These are phyloP conservation scores for Agrotis exclamationis DNA, from an alignment of 2,888 invertebrate species.

Conservation along the genomic window DNA sequence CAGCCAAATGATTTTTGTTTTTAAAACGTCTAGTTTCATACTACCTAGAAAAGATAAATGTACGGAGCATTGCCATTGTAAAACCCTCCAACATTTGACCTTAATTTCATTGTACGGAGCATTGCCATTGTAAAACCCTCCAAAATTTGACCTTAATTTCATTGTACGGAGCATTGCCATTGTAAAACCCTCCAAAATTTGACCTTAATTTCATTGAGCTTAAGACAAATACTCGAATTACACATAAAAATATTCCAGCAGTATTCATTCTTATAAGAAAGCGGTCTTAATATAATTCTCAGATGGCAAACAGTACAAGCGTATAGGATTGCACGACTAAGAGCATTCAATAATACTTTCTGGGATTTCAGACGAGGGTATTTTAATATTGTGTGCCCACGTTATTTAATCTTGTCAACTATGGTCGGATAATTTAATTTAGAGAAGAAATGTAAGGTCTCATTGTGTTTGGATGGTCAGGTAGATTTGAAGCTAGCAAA, in stretches of 20 bases:
- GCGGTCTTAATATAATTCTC: constrained; percentile 55
- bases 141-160: too few relatives aligned
- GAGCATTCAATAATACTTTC: constrained; percentile 39
- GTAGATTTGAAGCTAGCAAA: background rate
- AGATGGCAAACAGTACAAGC: constrained; percentile 48
- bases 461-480: background rate
- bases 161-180: too few relatives aligned
- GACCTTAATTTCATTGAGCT: background rate
- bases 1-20: background rate
- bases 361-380: constrained; percentile 30
- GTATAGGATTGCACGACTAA: constrained; percentile 54
- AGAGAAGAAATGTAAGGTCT: background rate
- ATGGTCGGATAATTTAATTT: constrained; percentile 25
- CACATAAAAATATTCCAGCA: constrained; percentile 29
- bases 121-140: too few relatives aligned
- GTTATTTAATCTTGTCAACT: constrained; percentile 33
- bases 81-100: too few relatives aligned
- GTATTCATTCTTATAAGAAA: constrained; percentile 17
- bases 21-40: background rate
- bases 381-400: constrained; percentile 44
- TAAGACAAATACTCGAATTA: constrained; percentile 33
- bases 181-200: constrained; percentile 3
- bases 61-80: too few relatives aligned
- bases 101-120: too few relatives aligned
- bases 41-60: background rate